Evolutionary conservation across 1,140 invertebrate genomes (phyloP).

Genomic region (Paralvinella palmiformis): DNA sequence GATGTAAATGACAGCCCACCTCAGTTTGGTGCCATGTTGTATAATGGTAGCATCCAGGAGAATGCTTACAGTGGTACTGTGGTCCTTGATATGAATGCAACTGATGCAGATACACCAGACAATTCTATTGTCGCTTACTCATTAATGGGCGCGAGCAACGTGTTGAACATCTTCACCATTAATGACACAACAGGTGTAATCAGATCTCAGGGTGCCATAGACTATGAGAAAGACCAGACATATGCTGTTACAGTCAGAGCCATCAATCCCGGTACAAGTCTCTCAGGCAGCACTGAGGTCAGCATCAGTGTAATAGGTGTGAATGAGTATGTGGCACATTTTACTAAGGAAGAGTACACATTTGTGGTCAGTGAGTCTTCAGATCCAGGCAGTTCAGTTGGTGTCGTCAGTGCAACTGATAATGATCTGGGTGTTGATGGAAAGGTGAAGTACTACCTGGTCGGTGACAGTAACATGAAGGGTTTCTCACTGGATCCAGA

Average conservation of each 20-base stretch:
- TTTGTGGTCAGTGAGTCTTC: constrained; percentile 91
- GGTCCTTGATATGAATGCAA: constrained; percentile 56
- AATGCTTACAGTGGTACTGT: constrained; percentile 67
- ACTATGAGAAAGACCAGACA: constrained; percentile 76
- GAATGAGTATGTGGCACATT: constrained; percentile 89
- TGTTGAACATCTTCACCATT: constrained; percentile 70
- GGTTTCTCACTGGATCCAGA: constrained; percentile 82
- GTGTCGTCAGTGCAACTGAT: constrained; percentile 81
- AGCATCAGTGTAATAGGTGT: constrained; percentile 76
- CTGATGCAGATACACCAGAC: constrained; percentile 33
- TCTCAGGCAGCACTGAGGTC: constrained; percentile 58
- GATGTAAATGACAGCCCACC: constrained; percentile 76
- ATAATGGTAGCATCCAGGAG: constrained; percentile 34
- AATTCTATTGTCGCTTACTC: constrained; percentile 38
- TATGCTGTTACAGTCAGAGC: constrained; percentile 78
- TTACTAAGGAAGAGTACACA: constrained; percentile 83
- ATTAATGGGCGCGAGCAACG: constrained; percentile 54
- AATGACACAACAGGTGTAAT: constrained; percentile 71
- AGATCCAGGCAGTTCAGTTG: constrained; percentile 76
- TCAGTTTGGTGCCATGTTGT: constrained; percentile 58
- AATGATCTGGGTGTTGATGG: constrained; percentile 88
- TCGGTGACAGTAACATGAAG: constrained; percentile 85
- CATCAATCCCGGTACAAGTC: constrained; percentile 72
- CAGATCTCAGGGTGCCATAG: constrained; percentile 68
- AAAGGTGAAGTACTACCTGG: constrained; percentile 82